Base-by-base conservation (phyloP, 2,797 vertebrate species). In the Acridotheres tristis region DNA sequence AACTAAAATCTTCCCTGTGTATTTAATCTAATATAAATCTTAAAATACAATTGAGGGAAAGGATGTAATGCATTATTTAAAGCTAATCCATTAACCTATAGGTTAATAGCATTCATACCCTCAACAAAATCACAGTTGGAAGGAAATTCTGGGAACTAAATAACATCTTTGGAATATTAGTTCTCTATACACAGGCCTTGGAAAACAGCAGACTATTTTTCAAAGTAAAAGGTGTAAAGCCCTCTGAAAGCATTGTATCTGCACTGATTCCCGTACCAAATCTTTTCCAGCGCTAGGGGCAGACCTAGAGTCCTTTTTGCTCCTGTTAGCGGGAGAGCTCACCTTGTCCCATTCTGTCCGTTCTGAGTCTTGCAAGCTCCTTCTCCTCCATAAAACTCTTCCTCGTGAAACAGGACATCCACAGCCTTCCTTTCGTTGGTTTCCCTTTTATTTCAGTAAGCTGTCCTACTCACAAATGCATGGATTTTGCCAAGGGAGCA, bases 21-120 rank as follows among this genome's bases (percentile, higher is more conserved):
- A 61, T 79, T 88, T 91, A 66, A 84, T 84, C 69, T 61, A 74
- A 91, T 73, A 85, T 78, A 89, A 86, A 93, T 79, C 16, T 62
- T 73, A 54, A 87, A 71, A 55, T 58, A 73, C 50, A 51, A 53
- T 48, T n/a, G 58, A 90, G 40, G 65, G 47, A 68, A 88, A 72
- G 55, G 36, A 74, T 40, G 26, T 54, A 63, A 78, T 86, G 12
- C 10, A 42, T 88, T 84, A 79, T 88, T 91, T 86, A 86, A 85
- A 89, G 50, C 14, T 48, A 40, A 66, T 61, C 51, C 43, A 69
- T 82, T 89, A 90, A 81, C 61, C 34, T 66, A 29, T 29, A 34
- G 63, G 48, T 90, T 93, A 94, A 86, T 71, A 78, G 53, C 18
- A 77, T 82, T 74, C 53, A 29, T 50, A 45, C 2, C 16, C 19